Conservation (phyloP, 2,113 vertebrate species). For the Oxyruncus cristatus region DNA sequence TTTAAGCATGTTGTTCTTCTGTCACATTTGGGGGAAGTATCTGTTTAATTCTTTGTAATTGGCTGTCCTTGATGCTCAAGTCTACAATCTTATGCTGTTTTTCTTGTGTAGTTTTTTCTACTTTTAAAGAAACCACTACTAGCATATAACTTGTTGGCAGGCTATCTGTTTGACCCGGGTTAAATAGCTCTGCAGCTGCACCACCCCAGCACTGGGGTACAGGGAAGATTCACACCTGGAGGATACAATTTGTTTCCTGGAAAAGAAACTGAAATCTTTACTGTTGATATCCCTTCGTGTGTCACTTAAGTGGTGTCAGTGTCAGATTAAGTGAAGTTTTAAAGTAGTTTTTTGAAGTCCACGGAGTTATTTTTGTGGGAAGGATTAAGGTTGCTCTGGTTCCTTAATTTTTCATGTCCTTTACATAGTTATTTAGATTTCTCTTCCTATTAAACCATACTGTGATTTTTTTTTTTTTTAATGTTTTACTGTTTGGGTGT, state of each 20-base stretch:
- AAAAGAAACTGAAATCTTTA: background rate
- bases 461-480: background rate
- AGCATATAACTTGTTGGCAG: background rate
- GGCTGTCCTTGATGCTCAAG: background rate
- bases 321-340: background rate
- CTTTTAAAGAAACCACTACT: background rate
- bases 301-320: background rate
- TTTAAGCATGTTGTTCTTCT: background rate
- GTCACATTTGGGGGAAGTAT: background rate
- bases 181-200: background rate
- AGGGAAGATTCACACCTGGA: background rate
- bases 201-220: fast-evolving
- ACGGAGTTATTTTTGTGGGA: background rate
- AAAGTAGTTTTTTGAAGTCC: background rate
- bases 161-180: background rate
- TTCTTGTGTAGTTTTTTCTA: background rate
- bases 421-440: background rate
- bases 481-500: background rate
- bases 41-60: background rate
- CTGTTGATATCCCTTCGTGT: background rate
- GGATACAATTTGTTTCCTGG: background rate
- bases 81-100: background rate
- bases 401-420: background rate
- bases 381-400: background rate
- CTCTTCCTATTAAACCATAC: background rate